Base-by-base conservation (phyloP, 2,888 invertebrate species). In the Pammene fasciana region DNA sequence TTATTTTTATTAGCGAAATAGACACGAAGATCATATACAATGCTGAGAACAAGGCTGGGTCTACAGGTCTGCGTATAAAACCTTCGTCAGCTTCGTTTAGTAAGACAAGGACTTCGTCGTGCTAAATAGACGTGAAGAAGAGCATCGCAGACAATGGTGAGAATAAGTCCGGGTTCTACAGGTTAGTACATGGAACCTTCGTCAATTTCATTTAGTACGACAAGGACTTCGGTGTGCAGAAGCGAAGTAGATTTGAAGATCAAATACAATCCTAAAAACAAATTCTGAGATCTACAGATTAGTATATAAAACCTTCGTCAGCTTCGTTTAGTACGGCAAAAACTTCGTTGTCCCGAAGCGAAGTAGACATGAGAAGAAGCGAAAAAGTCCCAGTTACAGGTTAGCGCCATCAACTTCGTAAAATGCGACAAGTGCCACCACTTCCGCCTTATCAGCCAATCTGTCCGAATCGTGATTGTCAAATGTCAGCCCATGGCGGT, bases 71-170 rank as follows among this genome's bases (percentile, higher is more conserved):
- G n/a, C n/a, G n/a, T n/a, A n/a, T n/a, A n/a, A 98, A 90, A 98
- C 98, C 4, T 98, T 99, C 93, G 98, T 99, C 79, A 97, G 98
- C 94, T 99, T 99, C 91, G 99, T 99, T 45, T 99, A 98, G 90
- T 99, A 99, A 90, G 98, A 99, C 88, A 99, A 99, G 86, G 99
- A 99, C 93, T 99, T 99, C 87, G 98, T 99, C 45, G 98, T 99
- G 34, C 94, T 99, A 99, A 82, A 95, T 97, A 46, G 98, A 99
- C 88, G 96, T 97, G 36, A 97, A 98, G 89, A 96, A 96, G 88
- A 96, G 94, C 78, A 90, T 95, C 74, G 97, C 97, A 86, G 97
- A 97, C 76, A 96, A 96, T 72, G 94, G 95, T 0, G 95, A 96
- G 60, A 92, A 93, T 73, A 96, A 96, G 81, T 94, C 93, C 76